These are phyloP conservation scores for Metalampra italica DNA, from an alignment of 2,888 invertebrate genomes.

Conservation along the genomic window DNA sequence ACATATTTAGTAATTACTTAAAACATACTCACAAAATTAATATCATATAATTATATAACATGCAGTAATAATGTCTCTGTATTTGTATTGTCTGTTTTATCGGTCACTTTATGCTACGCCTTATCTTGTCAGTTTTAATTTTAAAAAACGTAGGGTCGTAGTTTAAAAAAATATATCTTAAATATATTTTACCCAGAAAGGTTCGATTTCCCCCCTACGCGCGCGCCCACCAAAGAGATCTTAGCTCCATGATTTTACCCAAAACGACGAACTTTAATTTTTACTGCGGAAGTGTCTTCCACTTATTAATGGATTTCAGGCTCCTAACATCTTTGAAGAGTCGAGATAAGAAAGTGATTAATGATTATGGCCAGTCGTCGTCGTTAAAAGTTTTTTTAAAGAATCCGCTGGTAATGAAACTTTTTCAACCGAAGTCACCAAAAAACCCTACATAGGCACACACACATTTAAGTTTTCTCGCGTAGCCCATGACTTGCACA, in stretches of 20 bases:
- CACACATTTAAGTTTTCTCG: neutral
- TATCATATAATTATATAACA: too few species aligned
- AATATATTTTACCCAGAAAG: too few species aligned
- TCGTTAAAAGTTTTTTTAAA: slow-evolving; percentile 36
- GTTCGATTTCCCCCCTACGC: too few species aligned
- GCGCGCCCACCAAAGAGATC: too few species aligned
- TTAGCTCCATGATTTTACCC: too few species aligned
- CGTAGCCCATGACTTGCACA: neutral
- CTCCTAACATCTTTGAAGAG: slow-evolving; percentile 31
- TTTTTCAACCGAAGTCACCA: slow-evolving; percentile 10
- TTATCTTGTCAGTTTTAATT: neutral
- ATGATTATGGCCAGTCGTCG: slow-evolving; percentile 34
- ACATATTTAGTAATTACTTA: too few species aligned
- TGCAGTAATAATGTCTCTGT: too few species aligned
- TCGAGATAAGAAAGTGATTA: slow-evolving; percentile 52
- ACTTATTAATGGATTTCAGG: slow-evolving; percentile 30
- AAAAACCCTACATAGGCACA: neutral
- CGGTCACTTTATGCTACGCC: too few species aligned
- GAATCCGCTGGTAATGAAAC: slow-evolving; percentile 32
- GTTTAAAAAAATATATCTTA: too few species aligned
- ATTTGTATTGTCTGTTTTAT: too few species aligned
- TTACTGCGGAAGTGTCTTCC: neutral
- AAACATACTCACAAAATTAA: too few species aligned
- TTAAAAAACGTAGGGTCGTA: neutral
- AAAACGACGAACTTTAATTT: neutral